A percentile compares a stretch with the other conserved stretches of the same genome.
Conservation (phyloP, 2,797 vertebrate species). For the Discoglossus pictus region DNA sequence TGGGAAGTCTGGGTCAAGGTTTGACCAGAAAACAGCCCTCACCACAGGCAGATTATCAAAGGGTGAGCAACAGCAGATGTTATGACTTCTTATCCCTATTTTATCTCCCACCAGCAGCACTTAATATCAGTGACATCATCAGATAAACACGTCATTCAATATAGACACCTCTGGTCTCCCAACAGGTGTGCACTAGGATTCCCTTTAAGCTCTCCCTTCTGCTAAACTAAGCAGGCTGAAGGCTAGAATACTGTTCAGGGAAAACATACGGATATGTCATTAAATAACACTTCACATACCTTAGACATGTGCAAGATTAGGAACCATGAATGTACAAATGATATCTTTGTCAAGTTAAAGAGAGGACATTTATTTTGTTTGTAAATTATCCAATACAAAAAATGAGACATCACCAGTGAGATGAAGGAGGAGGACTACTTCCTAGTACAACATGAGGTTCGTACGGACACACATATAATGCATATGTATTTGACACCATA, state of each 20-base stretch:
- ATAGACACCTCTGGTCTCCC: background rate
- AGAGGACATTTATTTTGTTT: too few relatives aligned
- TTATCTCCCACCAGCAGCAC: slow-evolving; percentile 25
- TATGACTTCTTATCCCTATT: slow-evolving; percentile 10
- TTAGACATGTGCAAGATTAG: too few relatives aligned
- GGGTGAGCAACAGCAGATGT: slow-evolving; percentile 16
- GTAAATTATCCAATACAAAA: too few relatives aligned
- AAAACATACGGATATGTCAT: background rate
- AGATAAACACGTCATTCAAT: slow-evolving; percentile 16
- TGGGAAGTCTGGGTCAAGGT: slow-evolving; percentile 12
- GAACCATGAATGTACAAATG: too few relatives aligned
- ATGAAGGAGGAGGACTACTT: too few relatives aligned
- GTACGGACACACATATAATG: too few relatives aligned
- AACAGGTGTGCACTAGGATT: background rate
- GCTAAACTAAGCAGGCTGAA: background rate
- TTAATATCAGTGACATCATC: slow-evolving; percentile 16
- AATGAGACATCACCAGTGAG: too few relatives aligned
- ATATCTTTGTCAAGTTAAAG: too few relatives aligned
- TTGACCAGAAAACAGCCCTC: slow-evolving; percentile 14
- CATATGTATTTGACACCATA: background rate
- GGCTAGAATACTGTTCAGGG: background rate
- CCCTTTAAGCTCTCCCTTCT: background rate
- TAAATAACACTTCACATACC: too few relatives aligned
- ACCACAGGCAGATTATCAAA: background rate
- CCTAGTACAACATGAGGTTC: too few relatives aligned